These are phyloP conservation scores for Phalacrocorax brasilianus DNA, from an alignment of 2,113 vertebrate species.

Conservation along the genomic window DNA sequence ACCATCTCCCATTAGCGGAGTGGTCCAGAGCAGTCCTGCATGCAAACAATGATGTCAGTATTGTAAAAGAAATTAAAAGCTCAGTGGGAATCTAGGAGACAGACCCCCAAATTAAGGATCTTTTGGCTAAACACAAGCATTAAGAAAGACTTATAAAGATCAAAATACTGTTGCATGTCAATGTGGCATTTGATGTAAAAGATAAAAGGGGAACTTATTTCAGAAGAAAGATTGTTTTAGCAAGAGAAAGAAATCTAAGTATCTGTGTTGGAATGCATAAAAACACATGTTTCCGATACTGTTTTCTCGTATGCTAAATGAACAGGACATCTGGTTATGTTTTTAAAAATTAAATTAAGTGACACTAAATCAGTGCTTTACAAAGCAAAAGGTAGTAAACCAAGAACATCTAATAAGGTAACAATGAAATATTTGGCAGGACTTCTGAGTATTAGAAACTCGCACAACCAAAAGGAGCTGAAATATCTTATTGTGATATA, in stretches of 20 bases:
- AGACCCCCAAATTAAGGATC: not conserved
- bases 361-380: slow-evolving; percentile 53
- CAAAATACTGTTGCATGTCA: not conserved
- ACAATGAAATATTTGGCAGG: slow-evolving; percentile 42
- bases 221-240: not conserved
- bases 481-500: slow-evolving; percentile 18
- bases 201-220: slow-evolving; percentile 6
- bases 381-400: slow-evolving; percentile 52
- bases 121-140: not conserved
- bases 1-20: not conserved
- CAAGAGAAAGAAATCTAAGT: not conserved
- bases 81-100: not conserved
- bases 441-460: slow-evolving; percentile 32
- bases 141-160: not conserved
- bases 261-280: slow-evolving; percentile 16
- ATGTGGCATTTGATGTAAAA: not conserved
- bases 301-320: slow-evolving; percentile 54
- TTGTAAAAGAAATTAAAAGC: slow-evolving; percentile 37
- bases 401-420: slow-evolving; percentile 60
- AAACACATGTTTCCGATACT: slow-evolving; percentile 42
- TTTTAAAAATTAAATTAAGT: slow-evolving; percentile 58
- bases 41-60: slow-evolving; percentile 20
- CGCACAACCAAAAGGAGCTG: not conserved
- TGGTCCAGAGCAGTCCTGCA: not conserved
- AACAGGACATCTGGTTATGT: slow-evolving; percentile 57